Conservation (phyloP, 2,888 invertebrate species). For the Elaeidobius kamerunicus region DNA sequence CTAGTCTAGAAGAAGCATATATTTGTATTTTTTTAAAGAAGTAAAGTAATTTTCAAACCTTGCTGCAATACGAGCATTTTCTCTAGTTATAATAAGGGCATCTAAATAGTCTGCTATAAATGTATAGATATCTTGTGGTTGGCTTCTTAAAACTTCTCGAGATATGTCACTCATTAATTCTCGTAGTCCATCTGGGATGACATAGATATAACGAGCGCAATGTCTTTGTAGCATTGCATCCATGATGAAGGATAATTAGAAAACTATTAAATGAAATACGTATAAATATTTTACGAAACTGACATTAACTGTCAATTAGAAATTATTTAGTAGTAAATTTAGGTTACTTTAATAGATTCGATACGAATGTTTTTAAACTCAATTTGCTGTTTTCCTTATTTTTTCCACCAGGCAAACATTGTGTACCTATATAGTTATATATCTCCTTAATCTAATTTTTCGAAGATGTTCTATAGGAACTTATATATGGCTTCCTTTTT, state of each 20-base stretch:
- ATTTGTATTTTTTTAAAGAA: background rate
- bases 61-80: slow-evolving; percentile 49
- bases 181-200: slow-evolving; percentile 63
- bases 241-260: slow-evolving; percentile 36
- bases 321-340: too few relatives aligned
- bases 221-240: slow-evolving; percentile 47
- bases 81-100: slow-evolving; percentile 62
- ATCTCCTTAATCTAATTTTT: too few relatives aligned
- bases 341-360: too few relatives aligned
- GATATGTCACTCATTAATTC: slow-evolving; percentile 72
- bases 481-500: too few relatives aligned
- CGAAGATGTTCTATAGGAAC: too few relatives aligned
- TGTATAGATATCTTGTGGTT: slow-evolving; percentile 60
- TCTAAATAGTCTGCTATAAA: slow-evolving; percentile 70
- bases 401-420: too few relatives aligned
- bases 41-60: slow-evolving; percentile 3
- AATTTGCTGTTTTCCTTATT: too few relatives aligned
- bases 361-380: too few relatives aligned
- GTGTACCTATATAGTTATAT: too few relatives aligned
- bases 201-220: slow-evolving; percentile 51
- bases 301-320: too few relatives aligned
- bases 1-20: slow-evolving; percentile 37
- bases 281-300: too few relatives aligned
- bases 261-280: too few relatives aligned
- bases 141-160: slow-evolving; percentile 67